These are phyloP conservation scores for Noctilio leporinus DNA, from an alignment of 2,113 vertebrate species.

Conservation along the genomic window DNA sequence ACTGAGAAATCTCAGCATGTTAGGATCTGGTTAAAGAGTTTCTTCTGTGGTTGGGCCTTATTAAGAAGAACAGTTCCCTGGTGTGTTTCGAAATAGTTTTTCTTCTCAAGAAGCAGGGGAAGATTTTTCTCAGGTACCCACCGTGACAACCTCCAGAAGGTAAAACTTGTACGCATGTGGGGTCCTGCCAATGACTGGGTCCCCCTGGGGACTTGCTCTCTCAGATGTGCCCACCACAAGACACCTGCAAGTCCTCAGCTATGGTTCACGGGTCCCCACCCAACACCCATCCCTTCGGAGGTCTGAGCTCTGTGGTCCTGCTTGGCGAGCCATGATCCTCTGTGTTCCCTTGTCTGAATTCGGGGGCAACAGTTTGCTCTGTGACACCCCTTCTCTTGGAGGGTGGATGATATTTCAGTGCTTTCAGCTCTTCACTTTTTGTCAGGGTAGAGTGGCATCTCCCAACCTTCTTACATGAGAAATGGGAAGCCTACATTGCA, in stretches of 20 bases:
- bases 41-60: neutral
- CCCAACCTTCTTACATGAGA: neutral
- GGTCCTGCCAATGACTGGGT: neutral
- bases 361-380: neutral
- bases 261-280: neutral
- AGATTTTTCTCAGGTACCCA: neutral
- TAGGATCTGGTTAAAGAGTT: neutral
- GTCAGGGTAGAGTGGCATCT: neutral
- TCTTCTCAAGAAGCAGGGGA: neutral
- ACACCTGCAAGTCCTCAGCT: neutral
- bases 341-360: neutral
- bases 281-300: accelerated
- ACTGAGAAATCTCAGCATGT: neutral
- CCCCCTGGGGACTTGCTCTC: neutral
- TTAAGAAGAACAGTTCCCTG: neutral
- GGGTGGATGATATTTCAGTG: too few species aligned
- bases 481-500: neutral
- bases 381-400: neutral
- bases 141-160: neutral
- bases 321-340: neutral
- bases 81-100: neutral
- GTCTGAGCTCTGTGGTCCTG: neutral
- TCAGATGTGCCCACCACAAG: neutral
- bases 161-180: neutral
- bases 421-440: neutral